phyloP scores from a whole-genome alignment of 2,113 vertebrate genomes.

The Vulpes lagopus region DNA sequence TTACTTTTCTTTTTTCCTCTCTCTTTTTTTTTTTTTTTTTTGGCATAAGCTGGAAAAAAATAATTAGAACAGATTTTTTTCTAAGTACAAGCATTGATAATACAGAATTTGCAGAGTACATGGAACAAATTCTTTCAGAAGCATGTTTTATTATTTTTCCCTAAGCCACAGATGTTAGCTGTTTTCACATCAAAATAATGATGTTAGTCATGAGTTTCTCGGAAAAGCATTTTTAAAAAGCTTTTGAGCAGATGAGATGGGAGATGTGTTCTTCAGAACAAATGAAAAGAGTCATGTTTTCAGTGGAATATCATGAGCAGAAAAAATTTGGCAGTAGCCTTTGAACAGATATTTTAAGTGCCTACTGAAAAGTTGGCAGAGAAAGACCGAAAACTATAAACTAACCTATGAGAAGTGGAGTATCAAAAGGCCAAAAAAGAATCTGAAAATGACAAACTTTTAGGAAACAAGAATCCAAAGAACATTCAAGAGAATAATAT shows the following conservation, averaged over 20 bases:
- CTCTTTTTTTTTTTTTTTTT: neutral
- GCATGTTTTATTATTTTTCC: constrained; percentile 58
- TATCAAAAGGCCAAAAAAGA: neutral
- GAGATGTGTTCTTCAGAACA: constrained; percentile 71
- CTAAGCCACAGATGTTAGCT: constrained; percentile 72
- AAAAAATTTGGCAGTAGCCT: constrained; percentile 66
- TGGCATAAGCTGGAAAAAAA: constrained; percentile 30
- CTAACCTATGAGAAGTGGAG: neutral
- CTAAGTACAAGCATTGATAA: constrained; percentile 52
- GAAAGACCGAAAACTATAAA: constrained; percentile 16
- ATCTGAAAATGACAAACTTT: neutral
- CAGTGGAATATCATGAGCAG: constrained; percentile 65
- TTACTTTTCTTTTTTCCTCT: neutral
- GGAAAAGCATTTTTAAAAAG: constrained; percentile 83
- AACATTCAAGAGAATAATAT: neutral
- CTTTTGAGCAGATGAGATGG: constrained; percentile 72
- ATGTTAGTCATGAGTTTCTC: constrained; percentile 79
- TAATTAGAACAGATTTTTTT: constrained; percentile 65
- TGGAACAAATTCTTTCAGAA: constrained; percentile 30
- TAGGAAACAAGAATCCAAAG: constrained; percentile 5
- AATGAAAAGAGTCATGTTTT: constrained; percentile 76
- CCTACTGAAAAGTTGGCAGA: constrained; percentile 59
- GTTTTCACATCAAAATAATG: constrained; percentile 82
- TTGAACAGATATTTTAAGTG: constrained; percentile 75
- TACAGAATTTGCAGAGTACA: constrained; percentile 44